Conservation (phyloP, 2,888 invertebrate species). For the Rhamphomyia laevipes region DNA sequence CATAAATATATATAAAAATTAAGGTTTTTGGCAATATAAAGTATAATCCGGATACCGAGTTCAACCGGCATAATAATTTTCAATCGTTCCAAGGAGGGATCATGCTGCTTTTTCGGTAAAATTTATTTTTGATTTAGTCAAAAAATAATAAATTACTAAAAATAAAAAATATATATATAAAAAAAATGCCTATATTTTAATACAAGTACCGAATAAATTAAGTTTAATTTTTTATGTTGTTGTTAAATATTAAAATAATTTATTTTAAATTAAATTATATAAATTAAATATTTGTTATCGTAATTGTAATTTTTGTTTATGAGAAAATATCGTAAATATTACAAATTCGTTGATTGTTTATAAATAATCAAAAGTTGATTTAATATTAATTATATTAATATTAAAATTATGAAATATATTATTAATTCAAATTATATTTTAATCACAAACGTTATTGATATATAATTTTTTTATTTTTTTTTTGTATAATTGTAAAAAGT, state of each 20-base stretch:
- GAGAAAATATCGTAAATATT: too few species aligned
- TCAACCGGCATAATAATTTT: conserved; percentile 94
- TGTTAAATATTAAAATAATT: background rate
- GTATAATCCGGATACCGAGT: conserved; percentile 70
- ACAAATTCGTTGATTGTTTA: too few species aligned
- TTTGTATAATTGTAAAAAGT: too few species aligned
- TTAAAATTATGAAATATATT: too few species aligned
- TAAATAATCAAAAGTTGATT: too few species aligned
- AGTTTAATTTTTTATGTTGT: background rate
- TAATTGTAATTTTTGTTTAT: too few species aligned
- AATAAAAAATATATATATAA: background rate
- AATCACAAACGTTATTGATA: too few species aligned
- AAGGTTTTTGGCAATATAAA: conserved; percentile 91
- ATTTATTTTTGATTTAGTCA: conserved; percentile 30
- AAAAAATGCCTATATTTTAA: background rate
- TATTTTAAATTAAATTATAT: too few species aligned
- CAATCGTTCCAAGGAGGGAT: conserved; percentile 83
- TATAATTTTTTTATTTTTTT: too few species aligned
- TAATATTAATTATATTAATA: too few species aligned
- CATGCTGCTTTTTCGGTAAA: conserved; percentile 88
- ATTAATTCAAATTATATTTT: too few species aligned
- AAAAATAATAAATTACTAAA: conserved; percentile 24
- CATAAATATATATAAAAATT: conserved; percentile 11
- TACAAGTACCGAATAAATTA: background rate
- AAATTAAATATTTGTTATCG: too few species aligned